A percentile compares a stretch with the other conserved stretches of the same genome.
Conservation (phyloP, 1,140 invertebrate species). For the Lordiphosa mommai region DNA sequence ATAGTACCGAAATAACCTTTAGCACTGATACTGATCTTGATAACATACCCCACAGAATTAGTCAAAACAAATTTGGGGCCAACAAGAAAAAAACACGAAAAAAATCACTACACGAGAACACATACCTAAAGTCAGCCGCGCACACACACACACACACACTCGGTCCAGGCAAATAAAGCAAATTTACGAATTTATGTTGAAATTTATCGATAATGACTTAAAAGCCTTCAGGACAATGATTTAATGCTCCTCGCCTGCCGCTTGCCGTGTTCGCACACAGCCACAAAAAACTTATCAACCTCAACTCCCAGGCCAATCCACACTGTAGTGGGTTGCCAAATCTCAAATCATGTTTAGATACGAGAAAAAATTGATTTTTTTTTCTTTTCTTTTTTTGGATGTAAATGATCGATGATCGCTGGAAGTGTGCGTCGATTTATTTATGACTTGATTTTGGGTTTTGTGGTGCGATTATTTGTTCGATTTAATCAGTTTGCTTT, state of each 20-base stretch:
- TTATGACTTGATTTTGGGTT: slow-evolving; percentile 66
- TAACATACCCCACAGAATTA: slow-evolving; percentile 41
- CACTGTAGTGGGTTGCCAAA: slow-evolving; percentile 67
- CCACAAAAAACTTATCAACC: slow-evolving; percentile 15
- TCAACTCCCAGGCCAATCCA: slow-evolving; percentile 13
- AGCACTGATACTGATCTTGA: slow-evolving; percentile 24
- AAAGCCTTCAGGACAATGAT: slow-evolving; percentile 79
- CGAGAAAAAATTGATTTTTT: slow-evolving; percentile 71
- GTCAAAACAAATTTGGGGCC: slow-evolving; percentile 48
- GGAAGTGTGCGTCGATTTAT: slow-evolving; percentile 74
- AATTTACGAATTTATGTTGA: slow-evolving; percentile 79
- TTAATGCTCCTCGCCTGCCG: slow-evolving; percentile 61
- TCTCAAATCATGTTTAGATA: slow-evolving; percentile 75
- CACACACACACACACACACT: slow-evolving; percentile 37
- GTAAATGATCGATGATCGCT: slow-evolving; percentile 74
- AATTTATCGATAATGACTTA: slow-evolving; percentile 79
- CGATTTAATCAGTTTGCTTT: slow-evolving; percentile 55
- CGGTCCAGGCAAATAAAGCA: slow-evolving; percentile 68
- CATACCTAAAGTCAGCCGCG: slow-evolving; percentile 4
- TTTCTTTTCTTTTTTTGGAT: slow-evolving; percentile 32
- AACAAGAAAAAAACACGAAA: background rate
- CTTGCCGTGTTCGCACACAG: slow-evolving; percentile 55
- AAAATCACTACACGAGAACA: slow-evolving; percentile 3
- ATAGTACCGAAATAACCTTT: too few species aligned
- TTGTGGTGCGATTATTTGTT: slow-evolving; percentile 15